Percentiles rank a stretch among this genome's conserved stretches.
Conservation (phyloP, 2,797 vertebrate species). For the Discoglossus pictus region DNA sequence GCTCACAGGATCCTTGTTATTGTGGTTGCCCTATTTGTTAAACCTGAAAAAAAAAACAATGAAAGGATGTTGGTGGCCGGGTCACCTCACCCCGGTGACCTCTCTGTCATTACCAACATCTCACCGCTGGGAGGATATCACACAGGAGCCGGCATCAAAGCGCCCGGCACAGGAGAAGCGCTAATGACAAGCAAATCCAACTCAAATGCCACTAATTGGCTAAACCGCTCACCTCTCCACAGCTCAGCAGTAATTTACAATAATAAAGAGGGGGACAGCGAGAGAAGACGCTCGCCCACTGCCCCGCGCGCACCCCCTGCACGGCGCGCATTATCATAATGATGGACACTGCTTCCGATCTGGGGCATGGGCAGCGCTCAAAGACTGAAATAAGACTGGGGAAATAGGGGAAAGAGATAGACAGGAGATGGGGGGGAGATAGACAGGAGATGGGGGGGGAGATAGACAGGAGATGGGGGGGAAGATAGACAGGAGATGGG, state of each 20-base stretch:
- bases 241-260: slow-evolving; percentile 83
- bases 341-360: slow-evolving; percentile 75
- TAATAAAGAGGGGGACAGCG: slow-evolving; percentile 69
- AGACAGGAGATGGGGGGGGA: background rate
- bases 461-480: background rate
- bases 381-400: slow-evolving; percentile 63
- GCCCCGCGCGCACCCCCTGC: slow-evolving; percentile 64
- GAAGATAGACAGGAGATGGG: background rate
- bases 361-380: slow-evolving; percentile 61
- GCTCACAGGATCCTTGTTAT: slow-evolving; percentile 78
- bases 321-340: slow-evolving; percentile 78
- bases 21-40: slow-evolving; percentile 77
- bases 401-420: slow-evolving; percentile 44
- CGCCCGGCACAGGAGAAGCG: slow-evolving; percentile 68
- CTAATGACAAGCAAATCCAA: slow-evolving; percentile 84
- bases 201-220: slow-evolving; percentile 84
- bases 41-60: slow-evolving; percentile 59
- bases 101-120: slow-evolving; percentile 79
- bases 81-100: slow-evolving; percentile 76
- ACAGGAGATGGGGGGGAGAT: background rate
- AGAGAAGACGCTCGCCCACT: slow-evolving; percentile 76
- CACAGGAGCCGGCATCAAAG: slow-evolving; percentile 73
- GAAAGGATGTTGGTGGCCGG: slow-evolving; percentile 53
- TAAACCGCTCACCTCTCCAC: slow-evolving; percentile 82
- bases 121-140: slow-evolving; percentile 82